Conservation (phyloP, 2,888 invertebrate genomes). For the Agrotis exclamationis region DNA sequence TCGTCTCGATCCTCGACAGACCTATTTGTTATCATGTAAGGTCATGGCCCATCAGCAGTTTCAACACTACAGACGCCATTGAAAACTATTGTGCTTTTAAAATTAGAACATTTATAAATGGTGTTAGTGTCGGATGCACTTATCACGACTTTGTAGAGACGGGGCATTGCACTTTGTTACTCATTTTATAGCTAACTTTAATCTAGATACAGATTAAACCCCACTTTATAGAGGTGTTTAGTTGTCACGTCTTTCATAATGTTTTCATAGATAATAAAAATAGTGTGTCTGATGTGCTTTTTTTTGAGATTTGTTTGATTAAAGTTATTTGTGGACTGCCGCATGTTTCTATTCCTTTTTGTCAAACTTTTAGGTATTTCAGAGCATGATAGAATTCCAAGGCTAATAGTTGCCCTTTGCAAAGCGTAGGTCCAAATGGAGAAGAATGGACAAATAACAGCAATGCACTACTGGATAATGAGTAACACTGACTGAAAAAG, state of each 20-base stretch:
- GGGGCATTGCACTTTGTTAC: conserved; percentile 51
- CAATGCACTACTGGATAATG: background rate
- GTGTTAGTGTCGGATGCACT: conserved; percentile 31
- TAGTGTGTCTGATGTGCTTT: background rate
- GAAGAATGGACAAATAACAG: background rate
- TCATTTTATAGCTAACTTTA: conserved; percentile 23
- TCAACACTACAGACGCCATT: conserved; percentile 55
- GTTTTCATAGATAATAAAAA: background rate
- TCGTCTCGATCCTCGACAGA: conserved; percentile 74
- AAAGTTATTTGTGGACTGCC: background rate
- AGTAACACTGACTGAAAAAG: background rate
- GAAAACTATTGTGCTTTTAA: conserved; percentile 55
- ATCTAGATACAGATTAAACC: conserved; percentile 31
- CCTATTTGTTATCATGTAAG: conserved; percentile 83
- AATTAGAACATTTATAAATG: conserved; percentile 60
- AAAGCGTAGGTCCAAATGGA: background rate
- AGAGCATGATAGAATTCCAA: background rate
- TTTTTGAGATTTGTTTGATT: background rate
- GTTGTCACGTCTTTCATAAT: conserved; percentile 22
- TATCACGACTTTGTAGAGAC: conserved; percentile 45
- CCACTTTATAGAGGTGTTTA: background rate
- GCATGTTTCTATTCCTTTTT: background rate
- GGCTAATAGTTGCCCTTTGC: background rate
- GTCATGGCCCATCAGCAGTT: conserved; percentile 73
- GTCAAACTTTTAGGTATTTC: background rate